Conservation (phyloP, 1,140 invertebrate species). For the Sipha flava region DNA sequence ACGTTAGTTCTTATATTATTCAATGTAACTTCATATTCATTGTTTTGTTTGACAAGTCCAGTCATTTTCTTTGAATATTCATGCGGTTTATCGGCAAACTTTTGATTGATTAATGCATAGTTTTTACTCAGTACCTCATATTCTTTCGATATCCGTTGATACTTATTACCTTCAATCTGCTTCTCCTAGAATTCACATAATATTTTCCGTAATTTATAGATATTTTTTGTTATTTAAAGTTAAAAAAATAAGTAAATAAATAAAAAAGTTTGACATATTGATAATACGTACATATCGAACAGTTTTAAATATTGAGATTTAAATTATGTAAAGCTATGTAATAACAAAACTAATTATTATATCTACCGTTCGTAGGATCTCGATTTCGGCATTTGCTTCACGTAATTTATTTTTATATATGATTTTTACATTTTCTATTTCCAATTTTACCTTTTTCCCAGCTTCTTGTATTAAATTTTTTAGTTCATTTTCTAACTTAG, state of each 20-base stretch:
- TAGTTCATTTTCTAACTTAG: not conserved
- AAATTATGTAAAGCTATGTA: too few species aligned
- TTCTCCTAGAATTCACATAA: not conserved
- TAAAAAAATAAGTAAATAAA: too few species aligned
- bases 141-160: not conserved
- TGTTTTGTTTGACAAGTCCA: not conserved
- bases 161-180: not conserved
- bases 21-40: not conserved
- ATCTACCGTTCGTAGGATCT: not conserved
- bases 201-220: too few species aligned
- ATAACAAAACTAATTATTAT: too few species aligned
- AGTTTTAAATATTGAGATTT: too few species aligned
- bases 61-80: not conserved
- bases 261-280: too few species aligned
- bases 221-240: too few species aligned
- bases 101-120: not conserved
- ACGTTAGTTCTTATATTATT: not conserved
- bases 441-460: not conserved
- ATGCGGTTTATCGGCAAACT: not conserved
- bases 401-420: not conserved
- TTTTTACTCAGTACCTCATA: not conserved
- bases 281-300: too few species aligned
- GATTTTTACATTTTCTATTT: not conserved
- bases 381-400: not conserved
- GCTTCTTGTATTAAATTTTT: not conserved